A percentile compares a stretch with the other conserved stretches of the same genome.
Conservation (phyloP, 2,113 vertebrate species). For the Nycticryphes semicollaris region DNA sequence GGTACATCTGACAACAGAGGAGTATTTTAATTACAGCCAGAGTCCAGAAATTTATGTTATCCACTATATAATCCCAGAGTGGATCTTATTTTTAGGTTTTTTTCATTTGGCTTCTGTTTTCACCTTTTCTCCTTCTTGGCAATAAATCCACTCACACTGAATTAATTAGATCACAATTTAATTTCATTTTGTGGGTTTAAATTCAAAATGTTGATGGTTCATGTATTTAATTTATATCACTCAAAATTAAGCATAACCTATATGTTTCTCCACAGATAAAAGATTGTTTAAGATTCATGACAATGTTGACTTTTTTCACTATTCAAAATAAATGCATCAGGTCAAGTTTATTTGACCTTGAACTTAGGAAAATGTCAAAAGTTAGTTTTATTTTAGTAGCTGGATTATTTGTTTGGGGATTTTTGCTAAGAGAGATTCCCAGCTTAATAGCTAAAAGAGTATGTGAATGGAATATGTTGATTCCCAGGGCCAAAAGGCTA, state of each 20-base stretch:
- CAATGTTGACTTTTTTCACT: background rate
- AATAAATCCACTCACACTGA: background rate
- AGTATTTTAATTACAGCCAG: background rate
- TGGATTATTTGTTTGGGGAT: background rate
- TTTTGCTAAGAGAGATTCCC: background rate
- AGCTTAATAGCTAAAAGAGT: background rate
- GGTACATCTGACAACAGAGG: background rate
- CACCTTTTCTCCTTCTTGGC: background rate
- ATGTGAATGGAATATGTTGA: background rate
- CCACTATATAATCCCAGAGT: background rate
- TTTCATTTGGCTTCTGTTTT: conserved; percentile 15
- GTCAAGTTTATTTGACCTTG: background rate
- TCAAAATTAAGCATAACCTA: background rate
- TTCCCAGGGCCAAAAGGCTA: background rate
- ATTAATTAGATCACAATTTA: background rate
- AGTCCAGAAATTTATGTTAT: conserved; percentile 18
- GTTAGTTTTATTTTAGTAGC: background rate
- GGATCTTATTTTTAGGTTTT: background rate
- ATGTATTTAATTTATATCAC: conserved; percentile 1
- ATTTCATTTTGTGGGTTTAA: background rate
- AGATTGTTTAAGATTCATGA: background rate
- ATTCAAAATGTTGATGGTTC: background rate
- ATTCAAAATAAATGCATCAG: conserved; percentile 4
- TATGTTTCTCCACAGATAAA: background rate
- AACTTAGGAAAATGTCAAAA: background rate